These are phyloP conservation scores for Sternotherus odoratus DNA, from an alignment of 2,797 vertebrate species.

Conservation along the genomic window DNA sequence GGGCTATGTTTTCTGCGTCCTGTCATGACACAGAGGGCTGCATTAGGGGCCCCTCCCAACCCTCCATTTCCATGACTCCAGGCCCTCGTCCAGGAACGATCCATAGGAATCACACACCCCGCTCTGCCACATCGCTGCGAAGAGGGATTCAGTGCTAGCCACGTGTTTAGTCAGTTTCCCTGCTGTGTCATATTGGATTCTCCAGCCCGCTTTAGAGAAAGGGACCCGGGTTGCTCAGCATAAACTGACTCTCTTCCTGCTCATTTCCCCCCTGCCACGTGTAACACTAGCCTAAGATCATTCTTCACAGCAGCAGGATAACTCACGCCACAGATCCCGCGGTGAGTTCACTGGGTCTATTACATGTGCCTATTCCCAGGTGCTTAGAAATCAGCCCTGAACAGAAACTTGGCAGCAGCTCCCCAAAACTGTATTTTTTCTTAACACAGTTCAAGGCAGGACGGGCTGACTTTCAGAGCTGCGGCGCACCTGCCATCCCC, in stretches of 20 bases:
- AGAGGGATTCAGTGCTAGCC: not conserved
- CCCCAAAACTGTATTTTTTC: not conserved
- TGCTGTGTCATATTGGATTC: not conserved
- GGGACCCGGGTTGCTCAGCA: not conserved
- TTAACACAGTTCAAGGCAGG: not conserved
- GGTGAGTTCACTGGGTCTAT: not conserved
- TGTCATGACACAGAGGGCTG: not conserved
- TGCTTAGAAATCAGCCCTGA: not conserved
- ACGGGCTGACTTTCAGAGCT: not conserved
- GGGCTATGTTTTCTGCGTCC: not conserved
- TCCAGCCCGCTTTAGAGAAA: not conserved
- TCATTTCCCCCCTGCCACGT: not conserved
- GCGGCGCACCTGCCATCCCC: accelerated
- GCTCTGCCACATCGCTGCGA: not conserved
- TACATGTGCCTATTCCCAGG: not conserved
- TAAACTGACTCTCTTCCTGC: not conserved
- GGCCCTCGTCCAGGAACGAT: not conserved
- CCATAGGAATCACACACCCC: not conserved
- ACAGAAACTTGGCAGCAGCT: not conserved
- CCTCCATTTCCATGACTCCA: not conserved
- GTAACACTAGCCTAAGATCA: not conserved
- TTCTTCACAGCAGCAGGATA: not conserved
- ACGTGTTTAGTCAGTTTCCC: not conserved
- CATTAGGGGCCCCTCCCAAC: not conserved
- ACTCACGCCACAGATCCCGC: too few relatives aligned